Percentiles rank a stretch among this genome's conserved stretches.
Evolutionary conservation across 2,888 invertebrate genomes (phyloP).

Genomic region (Monoplex corrugatus): DNA sequence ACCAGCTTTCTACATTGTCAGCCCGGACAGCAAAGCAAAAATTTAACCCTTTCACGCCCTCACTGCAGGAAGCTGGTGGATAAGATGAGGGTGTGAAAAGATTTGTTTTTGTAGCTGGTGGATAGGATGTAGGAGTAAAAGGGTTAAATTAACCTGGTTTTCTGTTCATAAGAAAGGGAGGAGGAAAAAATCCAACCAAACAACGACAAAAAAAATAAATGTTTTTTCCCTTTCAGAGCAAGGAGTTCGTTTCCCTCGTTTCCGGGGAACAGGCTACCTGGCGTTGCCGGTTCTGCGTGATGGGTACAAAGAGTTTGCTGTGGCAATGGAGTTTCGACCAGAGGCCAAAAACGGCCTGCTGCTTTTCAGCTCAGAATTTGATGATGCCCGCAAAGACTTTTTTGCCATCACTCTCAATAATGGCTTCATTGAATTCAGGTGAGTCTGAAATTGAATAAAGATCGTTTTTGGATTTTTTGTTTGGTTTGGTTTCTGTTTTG

Average conservation of each 20-base stretch:
- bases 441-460: not conserved
- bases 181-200: too few relatives aligned
- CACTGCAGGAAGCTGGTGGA: too few relatives aligned
- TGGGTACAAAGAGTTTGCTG: conserved; percentile 92
- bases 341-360: conserved; percentile 89
- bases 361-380: conserved; percentile 93
- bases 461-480: not conserved
- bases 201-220: too few relatives aligned
- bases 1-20: too few relatives aligned
- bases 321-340: conserved; percentile 92
- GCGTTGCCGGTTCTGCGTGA: conserved; percentile 93
- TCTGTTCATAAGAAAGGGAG: too few relatives aligned
- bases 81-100: too few relatives aligned
- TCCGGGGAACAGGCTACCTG: conserved; percentile 96
- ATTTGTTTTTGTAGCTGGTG: too few relatives aligned
- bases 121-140: too few relatives aligned
- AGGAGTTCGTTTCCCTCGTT: conserved; percentile 82
- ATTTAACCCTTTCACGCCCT: too few relatives aligned
- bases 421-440: conserved; percentile 92
- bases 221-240: conserved; percentile 67
- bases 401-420: conserved; percentile 91
- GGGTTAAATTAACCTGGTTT: too few relatives aligned
- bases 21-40: too few relatives aligned
- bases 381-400: conserved; percentile 93
- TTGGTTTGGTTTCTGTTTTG: not conserved